Conservation (phyloP, 2,888 invertebrate genomes). For the Apodemia zela region DNA sequence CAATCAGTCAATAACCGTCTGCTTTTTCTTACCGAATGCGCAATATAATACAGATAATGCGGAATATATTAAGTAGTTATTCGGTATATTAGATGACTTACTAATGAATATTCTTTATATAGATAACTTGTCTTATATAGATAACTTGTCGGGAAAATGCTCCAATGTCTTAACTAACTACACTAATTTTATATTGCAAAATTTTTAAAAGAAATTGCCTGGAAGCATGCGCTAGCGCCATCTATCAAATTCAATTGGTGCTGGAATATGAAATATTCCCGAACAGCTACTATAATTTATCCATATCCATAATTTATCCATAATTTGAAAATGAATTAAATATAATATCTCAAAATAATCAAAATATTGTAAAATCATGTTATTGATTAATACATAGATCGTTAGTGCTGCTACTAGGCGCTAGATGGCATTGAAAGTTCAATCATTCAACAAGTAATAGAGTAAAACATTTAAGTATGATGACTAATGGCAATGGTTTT, state of each 20-base stretch:
- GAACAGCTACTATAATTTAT: background rate
- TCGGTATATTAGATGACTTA: no score
- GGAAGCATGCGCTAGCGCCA: background rate
- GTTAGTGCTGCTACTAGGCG: conserved; percentile 53
- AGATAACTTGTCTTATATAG: no score
- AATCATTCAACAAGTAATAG: background rate
- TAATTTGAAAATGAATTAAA: background rate
- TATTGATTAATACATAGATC: conserved; percentile 17
- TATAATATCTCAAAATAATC: background rate
- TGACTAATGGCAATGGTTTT: no score
- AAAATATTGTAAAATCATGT: background rate
- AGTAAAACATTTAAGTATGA: no score
- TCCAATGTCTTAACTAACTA: no score
- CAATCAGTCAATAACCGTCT: no score
- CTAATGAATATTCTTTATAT: no score
- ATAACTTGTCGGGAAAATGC: no score
- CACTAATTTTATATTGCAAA: background rate
- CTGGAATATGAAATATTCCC: background rate
- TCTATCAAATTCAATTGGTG: background rate
- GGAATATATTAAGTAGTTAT: no score
- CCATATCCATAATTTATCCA: no score
- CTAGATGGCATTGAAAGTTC: conserved; percentile 51
- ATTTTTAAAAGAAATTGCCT: background rate
- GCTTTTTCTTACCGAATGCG: no score
- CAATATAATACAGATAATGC: no score